Percentiles rank a stretch among this genome's conserved stretches.
Evolutionary conservation across 1,140 invertebrate genomes (phyloP).

Genomic region (Artemia franciscana): DNA sequence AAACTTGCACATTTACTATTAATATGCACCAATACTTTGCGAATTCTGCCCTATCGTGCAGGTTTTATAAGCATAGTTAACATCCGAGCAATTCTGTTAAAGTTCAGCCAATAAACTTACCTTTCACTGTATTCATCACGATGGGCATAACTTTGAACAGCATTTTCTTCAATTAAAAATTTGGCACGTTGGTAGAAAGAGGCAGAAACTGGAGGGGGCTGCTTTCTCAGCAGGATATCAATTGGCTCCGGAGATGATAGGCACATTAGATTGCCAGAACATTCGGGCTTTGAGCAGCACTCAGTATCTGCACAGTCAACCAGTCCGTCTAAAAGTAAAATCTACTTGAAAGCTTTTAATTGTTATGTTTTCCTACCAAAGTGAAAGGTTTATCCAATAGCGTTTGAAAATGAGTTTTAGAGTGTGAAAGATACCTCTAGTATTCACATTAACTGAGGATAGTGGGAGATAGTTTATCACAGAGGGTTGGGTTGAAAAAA

Average conservation of each 20-base stretch:
- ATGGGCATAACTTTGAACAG: constrained; percentile 90
- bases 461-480: too few species aligned
- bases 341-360: too few species aligned
- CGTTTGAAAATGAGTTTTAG: too few species aligned
- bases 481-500: too few species aligned
- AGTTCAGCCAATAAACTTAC: constrained; percentile 34
- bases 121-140: constrained; percentile 92
- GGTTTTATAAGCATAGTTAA: not conserved
- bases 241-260: constrained; percentile 80
- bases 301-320: constrained; percentile 93
- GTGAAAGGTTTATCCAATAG: too few species aligned
- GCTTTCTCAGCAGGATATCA: constrained; percentile 77
- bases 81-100: not conserved
- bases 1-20: too few species aligned
- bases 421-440: too few species aligned
- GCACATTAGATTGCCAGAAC: constrained; percentile 75
- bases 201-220: constrained; percentile 80
- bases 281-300: constrained; percentile 53
- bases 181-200: constrained; percentile 95
- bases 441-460: too few species aligned
- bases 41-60: not conserved
- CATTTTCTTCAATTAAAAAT: constrained; percentile 94
- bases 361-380: too few species aligned
- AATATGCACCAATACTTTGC: too few species aligned
- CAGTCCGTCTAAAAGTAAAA: constrained; percentile 57